These are phyloP conservation scores for Lordiphosa andalusiaca DNA, from an alignment of 2,888 invertebrate species.

Conservation along the genomic window DNA sequence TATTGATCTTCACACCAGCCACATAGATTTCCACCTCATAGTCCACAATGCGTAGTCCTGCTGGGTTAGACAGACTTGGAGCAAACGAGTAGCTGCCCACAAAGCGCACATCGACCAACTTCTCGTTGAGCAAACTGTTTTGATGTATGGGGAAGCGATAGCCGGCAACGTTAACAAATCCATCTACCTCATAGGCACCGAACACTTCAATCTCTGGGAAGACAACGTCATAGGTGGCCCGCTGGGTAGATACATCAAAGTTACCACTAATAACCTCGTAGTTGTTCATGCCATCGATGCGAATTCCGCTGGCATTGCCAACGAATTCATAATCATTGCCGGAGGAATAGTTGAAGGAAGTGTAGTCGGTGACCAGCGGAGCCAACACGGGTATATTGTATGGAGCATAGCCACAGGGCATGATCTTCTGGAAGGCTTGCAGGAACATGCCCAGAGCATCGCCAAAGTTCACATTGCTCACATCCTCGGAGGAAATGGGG, in stretches of 20 bases:
- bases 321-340: slow-evolving; percentile 33
- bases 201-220: slow-evolving; percentile 55
- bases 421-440: slow-evolving; percentile 47
- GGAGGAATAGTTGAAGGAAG: slow-evolving; percentile 9
- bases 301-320: slow-evolving; percentile 61
- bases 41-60: slow-evolving; percentile 51
- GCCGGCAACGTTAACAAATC: slow-evolving; percentile 40
- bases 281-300: slow-evolving; percentile 54
- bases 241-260: slow-evolving; percentile 42
- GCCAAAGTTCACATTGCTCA: slow-evolving; percentile 30
- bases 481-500: slow-evolving; percentile 19
- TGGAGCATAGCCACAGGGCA: slow-evolving; percentile 65
- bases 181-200: slow-evolving; percentile 49
- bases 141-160: slow-evolving; percentile 34
- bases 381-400: slow-evolving; percentile 57
- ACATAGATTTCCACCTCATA: slow-evolving; percentile 54
- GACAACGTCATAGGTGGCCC: slow-evolving; percentile 52
- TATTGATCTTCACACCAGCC: slow-evolving; percentile 43
- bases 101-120: slow-evolving; percentile 53
- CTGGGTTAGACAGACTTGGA: slow-evolving; percentile 24
- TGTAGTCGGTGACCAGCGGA: slow-evolving; percentile 39
- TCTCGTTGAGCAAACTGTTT: slow-evolving; percentile 46
- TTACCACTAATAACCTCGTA: slow-evolving; percentile 44
- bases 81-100: slow-evolving; percentile 48
- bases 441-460: slow-evolving; percentile 45